Base-by-base conservation (phyloP, 1,140 invertebrate species). In the Orius laevigatus region DNA sequence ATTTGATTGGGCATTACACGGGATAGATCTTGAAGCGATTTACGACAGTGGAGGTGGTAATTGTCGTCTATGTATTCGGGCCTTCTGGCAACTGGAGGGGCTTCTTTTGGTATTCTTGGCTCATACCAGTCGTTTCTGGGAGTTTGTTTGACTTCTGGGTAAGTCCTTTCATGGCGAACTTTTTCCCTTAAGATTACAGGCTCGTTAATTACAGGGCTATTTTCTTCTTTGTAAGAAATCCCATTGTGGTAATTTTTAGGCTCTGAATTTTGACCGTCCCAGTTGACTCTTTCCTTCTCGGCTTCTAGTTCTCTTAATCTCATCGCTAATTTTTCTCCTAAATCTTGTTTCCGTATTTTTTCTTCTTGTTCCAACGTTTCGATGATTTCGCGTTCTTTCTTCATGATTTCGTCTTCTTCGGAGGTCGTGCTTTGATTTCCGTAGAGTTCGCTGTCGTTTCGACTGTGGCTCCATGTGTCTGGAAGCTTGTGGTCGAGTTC, bases 331-430 rank as follows among this genome's bases (percentile, higher is more conserved):
- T 67, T 70, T 52, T 71, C 69, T n/a, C 69, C 66, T 60, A 45
- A 25, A 47, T 53, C 40, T 38, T 50, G 43, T 50, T 55, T 50
- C 4, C 68, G 57, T 70, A 72, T 72, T 57, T 75, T 62, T 60
- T 75, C 72, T 63, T 78, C 71, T 58, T 73, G 73, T 54, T 81
- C 78, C 1, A 81, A 67, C 15, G 73, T 70, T 53, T 79, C 78
- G 39, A 80, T 79, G 15, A 81, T 81, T 55, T 81, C 79, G 18
- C 74, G 66, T 60, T 81, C 76, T 51, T 78, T 81, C 57, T 77
- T 78, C 1, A 69, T 70, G 20, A 76, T 70, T 56, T 84, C 79
- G 52, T 81, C 80, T 60, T 82, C 79, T 49, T 80, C 78, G 0
- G 72, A 74, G 15, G 76, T 78, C 18, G 74, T 76, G 43, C 58